Conservation (phyloP, 2,113 vertebrate genomes). For the Psilopogon haemacephalus region DNA sequence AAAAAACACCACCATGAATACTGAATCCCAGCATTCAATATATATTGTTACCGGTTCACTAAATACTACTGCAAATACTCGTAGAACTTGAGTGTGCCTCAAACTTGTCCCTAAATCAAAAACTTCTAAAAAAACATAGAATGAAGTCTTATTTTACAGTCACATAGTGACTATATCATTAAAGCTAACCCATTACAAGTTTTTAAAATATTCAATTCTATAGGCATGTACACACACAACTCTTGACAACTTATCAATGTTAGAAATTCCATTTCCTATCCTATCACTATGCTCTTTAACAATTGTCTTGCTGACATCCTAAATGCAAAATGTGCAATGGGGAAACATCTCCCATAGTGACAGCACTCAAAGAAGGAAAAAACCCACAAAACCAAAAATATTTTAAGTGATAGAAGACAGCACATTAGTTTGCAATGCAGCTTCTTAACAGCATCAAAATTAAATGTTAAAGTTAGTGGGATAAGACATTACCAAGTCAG, state of each 20-base stretch:
- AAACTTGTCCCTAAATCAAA: not conserved
- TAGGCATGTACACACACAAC: not conserved
- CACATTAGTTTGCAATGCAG: not conserved
- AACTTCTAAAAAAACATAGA: not conserved
- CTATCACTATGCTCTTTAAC: not conserved
- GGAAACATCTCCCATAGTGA: not conserved
- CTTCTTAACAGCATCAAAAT: not conserved
- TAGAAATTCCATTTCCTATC: not conserved
- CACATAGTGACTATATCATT: not conserved
- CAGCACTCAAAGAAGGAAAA: not conserved
- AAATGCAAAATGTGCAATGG: not conserved
- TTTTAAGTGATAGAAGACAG: not conserved
- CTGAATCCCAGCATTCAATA: not conserved
- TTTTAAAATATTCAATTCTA: not conserved
- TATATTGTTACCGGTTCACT: not conserved
- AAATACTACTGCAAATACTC: not conserved
- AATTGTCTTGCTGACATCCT: not conserved
- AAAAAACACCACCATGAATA: not conserved
- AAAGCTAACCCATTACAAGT: not conserved
- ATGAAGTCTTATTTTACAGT: not conserved
- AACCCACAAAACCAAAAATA: not conserved
- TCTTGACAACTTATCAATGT: not conserved
- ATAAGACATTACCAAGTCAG: not conserved
- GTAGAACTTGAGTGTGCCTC: not conserved
- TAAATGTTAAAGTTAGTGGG: not conserved